Percentiles rank a stretch among this genome's conserved stretches.
Evolutionary conservation across 2,797 vertebrate genomes (phyloP).

Genomic region (Sebastes jordani): DNA sequence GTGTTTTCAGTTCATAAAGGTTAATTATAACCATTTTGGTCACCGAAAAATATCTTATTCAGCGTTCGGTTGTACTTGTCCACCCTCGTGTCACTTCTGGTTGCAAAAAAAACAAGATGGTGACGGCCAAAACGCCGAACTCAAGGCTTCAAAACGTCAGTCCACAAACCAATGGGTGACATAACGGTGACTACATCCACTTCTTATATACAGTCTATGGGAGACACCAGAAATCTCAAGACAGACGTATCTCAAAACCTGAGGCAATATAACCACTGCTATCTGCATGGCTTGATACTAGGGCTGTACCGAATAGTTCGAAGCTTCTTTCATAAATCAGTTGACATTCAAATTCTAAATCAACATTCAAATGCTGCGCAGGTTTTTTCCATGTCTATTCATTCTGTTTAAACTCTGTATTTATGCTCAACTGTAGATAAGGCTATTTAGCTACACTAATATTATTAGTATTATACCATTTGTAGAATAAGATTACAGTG

Average conservation of each 20-base stretch:
- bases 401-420: background rate
- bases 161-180: no score
- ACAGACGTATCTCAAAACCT: background rate
- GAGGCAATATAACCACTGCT: background rate
- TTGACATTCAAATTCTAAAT: background rate
- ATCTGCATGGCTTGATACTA: background rate
- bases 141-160: no score
- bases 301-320: background rate
- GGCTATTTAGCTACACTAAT: background rate
- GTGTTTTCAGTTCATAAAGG: no score
- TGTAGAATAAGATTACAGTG: background rate
- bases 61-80: no score
- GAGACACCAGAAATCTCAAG: background rate
- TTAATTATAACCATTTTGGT: no score
- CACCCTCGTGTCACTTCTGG: no score
- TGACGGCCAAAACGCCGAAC: no score
- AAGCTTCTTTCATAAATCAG: background rate
- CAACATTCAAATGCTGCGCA: background rate
- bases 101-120: no score
- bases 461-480: background rate
- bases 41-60: no score
- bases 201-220: no score
- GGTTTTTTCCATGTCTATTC: background rate
- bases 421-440: background rate
- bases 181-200: no score